These are phyloP conservation scores for Australoheros facetus DNA, from an alignment of 2,797 vertebrate genomes.

Conservation along the genomic window DNA sequence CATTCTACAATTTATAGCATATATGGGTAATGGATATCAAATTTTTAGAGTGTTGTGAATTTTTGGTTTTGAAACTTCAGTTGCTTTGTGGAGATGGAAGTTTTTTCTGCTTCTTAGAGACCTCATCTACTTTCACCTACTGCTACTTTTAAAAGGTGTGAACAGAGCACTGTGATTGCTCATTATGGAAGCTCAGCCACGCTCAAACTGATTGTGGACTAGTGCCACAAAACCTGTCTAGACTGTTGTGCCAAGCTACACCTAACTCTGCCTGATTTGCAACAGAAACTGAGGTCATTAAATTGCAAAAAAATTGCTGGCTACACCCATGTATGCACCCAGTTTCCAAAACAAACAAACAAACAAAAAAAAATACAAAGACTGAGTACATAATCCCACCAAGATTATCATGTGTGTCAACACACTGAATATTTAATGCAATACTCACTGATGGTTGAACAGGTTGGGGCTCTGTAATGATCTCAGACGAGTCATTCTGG, in stretches of 20 bases:
- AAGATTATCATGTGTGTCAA: conserved; percentile 19
- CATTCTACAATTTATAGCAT: background rate
- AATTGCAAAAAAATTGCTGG: background rate
- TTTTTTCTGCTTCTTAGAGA: background rate
- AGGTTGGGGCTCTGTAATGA: conserved; percentile 74
- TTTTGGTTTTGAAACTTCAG: background rate
- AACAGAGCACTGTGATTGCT: background rate
- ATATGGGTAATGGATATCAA: background rate
- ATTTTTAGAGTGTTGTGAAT: background rate
- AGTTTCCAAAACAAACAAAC: background rate
- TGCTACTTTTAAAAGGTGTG: background rate
- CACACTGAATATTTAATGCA: background rate
- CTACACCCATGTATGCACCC: background rate
- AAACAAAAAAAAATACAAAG: background rate
- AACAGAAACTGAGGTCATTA: background rate
- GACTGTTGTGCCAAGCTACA: background rate
- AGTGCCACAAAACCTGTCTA: background rate
- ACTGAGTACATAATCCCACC: conserved; percentile 1
- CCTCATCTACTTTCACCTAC: fast-evolving
- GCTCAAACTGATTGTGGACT: background rate
- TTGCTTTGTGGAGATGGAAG: background rate
- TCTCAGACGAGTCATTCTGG: conserved; percentile 74
- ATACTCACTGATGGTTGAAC: conserved; percentile 84
- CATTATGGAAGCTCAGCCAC: background rate
- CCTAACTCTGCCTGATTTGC: background rate